Conservation (phyloP, 2,113 vertebrate species). For the Sus scrofa region T2T-Sscrofa CM000820.6:34456001-34456500, state of each 20-base stretch:
- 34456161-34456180: slow-evolving; percentile 72
- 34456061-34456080: neutral
- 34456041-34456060: neutral
- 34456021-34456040: neutral
- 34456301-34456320: slow-evolving; percentile 1
- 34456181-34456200: slow-evolving; percentile 77
- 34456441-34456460: neutral
- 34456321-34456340: neutral
- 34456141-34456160: slow-evolving; percentile 73
- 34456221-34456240: slow-evolving; percentile 76
- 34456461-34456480: neutral
- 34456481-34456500: neutral
- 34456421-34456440: neutral
- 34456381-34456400: neutral
- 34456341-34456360: slow-evolving; percentile 16
- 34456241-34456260: slow-evolving; percentile 47
- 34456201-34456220: slow-evolving; percentile 49
- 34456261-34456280: slow-evolving; percentile 69
- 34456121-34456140: slow-evolving; percentile 55
- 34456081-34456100: slow-evolving; percentile 38
- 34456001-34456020: neutral
- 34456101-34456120: slow-evolving; percentile 17
- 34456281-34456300: slow-evolving; percentile 48
- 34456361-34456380: neutral
- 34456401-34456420: too few species aligned